Evolutionary conservation across 2,888 invertebrate genomes (phyloP).

Genomic region (Nephrotoma flavescens): DNA sequence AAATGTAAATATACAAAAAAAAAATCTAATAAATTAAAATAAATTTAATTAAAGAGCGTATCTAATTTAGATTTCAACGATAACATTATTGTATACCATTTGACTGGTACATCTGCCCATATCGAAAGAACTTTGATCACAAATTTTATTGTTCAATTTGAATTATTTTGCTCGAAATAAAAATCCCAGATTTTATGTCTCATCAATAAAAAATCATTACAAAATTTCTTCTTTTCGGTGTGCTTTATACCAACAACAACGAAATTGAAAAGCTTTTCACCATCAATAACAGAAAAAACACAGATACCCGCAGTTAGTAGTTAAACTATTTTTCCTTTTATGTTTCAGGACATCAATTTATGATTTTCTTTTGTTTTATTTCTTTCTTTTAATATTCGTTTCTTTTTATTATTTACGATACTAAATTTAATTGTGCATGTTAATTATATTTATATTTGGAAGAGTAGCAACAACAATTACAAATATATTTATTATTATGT

Average conservation of each 20-base stretch:
- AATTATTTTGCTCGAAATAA: not conserved
- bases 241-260: not conserved
- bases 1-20: not conserved
- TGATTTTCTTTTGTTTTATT: not conserved
- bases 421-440: not conserved
- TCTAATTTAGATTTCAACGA: not conserved
- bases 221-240: not conserved
- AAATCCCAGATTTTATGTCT: not conserved
- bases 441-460: not conserved
- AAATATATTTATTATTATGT: not conserved
- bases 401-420: not conserved
- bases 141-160: not conserved
- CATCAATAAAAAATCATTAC: not conserved
- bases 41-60: not conserved
- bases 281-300: not conserved
- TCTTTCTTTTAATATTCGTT: not conserved
- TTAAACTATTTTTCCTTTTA: not conserved
- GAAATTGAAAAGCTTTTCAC: no score
- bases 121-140: no score
- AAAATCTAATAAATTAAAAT: not conserved
- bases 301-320: not conserved
- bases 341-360: not conserved
- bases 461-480: not conserved
- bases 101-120: no score
- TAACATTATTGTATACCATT: no score